Conservation (phyloP, 30 jellyfish, hydroid and myxozoan species). For the Chrysaora quinquecirrha region DNA sequence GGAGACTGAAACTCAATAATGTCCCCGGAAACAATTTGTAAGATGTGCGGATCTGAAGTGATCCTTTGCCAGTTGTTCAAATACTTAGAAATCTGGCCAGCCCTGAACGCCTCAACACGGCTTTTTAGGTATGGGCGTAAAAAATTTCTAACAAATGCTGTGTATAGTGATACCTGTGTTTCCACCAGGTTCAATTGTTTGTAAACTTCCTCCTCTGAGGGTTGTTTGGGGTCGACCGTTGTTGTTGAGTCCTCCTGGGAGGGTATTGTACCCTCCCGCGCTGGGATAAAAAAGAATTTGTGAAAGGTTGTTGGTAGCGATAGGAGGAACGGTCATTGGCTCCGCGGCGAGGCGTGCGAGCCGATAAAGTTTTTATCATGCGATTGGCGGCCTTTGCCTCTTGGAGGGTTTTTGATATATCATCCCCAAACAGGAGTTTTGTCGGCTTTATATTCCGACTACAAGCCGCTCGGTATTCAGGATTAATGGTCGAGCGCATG, state of each 20-base stretch:
- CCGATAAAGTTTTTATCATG: neutral
- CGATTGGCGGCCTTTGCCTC: slow-evolving; percentile 6
- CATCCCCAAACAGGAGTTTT: slow-evolving; percentile 30
- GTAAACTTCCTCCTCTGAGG: slow-evolving; percentile 17
- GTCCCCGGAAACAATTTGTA: slow-evolving; percentile 13
- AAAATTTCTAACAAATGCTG: too few species aligned
- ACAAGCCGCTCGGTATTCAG: slow-evolving; percentile 22
- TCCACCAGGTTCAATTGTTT: slow-evolving; percentile 6
- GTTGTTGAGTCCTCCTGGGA: neutral
- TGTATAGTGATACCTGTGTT: neutral
- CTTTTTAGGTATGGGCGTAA: slow-evolving; percentile 9
- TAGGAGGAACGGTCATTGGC: neutral
- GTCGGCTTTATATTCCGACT: slow-evolving; percentile 14
- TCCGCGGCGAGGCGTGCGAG: neutral
- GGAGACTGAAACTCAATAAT: neutral
- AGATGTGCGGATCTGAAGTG: slow-evolving; percentile 34
- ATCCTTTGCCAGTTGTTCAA: neutral
- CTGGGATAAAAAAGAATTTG: slow-evolving; percentile 36
- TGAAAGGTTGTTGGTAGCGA: neutral
- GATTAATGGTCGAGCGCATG: slow-evolving; percentile 15
- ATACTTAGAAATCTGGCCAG: neutral
- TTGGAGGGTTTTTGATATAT: slow-evolving; percentile 18
- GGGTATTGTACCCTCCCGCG: slow-evolving; percentile 15
- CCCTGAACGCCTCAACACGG: slow-evolving; percentile 11
- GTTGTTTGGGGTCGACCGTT: too few species aligned